Conservation (phyloP, 2,797 vertebrate species). For the Muraenolepis orangiensis region DNA sequence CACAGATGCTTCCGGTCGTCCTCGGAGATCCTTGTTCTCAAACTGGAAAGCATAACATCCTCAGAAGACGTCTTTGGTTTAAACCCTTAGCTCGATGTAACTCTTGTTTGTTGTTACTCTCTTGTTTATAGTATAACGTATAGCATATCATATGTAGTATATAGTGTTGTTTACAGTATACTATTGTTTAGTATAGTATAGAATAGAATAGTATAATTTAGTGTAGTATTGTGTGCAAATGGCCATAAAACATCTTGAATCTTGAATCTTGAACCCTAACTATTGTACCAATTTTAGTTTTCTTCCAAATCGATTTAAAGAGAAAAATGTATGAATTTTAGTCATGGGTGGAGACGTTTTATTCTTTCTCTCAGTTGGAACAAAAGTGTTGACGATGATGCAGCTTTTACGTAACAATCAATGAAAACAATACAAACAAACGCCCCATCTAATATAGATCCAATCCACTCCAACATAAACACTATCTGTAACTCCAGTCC, state of each 20-base stretch:
- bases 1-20: conserved; percentile 23
- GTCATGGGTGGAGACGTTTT: background rate
- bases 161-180: too few species aligned
- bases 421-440: background rate
- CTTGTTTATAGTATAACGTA: too few species aligned
- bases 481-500: background rate
- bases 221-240: too few species aligned
- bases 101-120: too few species aligned
- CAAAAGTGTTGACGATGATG: background rate
- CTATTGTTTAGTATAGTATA: too few species aligned
- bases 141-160: too few species aligned
- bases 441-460: background rate
- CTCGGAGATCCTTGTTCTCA: conserved; percentile 11
- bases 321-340: background rate
- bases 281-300: background rate
- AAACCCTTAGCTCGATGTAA: background rate
- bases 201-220: too few species aligned
- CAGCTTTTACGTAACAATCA: background rate
- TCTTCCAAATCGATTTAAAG: background rate
- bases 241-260: too few species aligned
- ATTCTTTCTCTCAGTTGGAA: background rate
- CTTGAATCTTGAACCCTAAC: background rate
- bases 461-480: background rate
- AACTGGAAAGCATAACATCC: background rate
- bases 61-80: background rate